Evolutionary conservation across 1,140 invertebrate genomes (phyloP).

Genomic region (Diorhabda carinulata): DNA sequence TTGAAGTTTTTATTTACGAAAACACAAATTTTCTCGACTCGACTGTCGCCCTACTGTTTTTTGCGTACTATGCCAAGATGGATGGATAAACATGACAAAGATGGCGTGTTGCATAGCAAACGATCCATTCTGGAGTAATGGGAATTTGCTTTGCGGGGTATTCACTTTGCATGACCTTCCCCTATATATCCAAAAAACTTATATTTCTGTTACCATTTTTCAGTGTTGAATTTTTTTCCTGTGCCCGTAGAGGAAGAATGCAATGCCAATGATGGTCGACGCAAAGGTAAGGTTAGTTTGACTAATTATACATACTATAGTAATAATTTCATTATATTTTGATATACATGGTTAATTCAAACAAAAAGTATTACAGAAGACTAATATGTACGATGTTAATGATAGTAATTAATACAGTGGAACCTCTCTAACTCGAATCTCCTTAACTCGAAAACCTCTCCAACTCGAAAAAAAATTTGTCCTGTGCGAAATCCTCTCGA

Average conservation of each 20-base stretch:
- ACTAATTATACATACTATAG: neutral
- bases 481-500: no score
- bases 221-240: conserved; percentile 74
- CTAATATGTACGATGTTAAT: neutral
- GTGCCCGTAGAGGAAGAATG: conserved; percentile 75
- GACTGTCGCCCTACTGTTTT: neutral
- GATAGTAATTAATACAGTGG: neutral
- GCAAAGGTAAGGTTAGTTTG: conserved; percentile 47
- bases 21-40: neutral
- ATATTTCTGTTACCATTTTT: conserved; percentile 39
- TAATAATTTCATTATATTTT: neutral
- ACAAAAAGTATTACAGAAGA: neutral
- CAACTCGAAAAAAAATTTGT: neutral
- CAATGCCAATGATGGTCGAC: conserved; percentile 62
- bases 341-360: neutral
- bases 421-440: no score
- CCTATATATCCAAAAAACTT: neutral
- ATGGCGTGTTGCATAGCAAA: neutral
- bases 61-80: neutral
- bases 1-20: neutral
- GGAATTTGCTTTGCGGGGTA: neutral
- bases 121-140: neutral
- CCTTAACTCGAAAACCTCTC: no score
- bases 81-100: neutral
- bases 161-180: neutral